Base-by-base conservation (phyloP, 2,113 vertebrate species). In the Corythornis vintsioides region DNA sequence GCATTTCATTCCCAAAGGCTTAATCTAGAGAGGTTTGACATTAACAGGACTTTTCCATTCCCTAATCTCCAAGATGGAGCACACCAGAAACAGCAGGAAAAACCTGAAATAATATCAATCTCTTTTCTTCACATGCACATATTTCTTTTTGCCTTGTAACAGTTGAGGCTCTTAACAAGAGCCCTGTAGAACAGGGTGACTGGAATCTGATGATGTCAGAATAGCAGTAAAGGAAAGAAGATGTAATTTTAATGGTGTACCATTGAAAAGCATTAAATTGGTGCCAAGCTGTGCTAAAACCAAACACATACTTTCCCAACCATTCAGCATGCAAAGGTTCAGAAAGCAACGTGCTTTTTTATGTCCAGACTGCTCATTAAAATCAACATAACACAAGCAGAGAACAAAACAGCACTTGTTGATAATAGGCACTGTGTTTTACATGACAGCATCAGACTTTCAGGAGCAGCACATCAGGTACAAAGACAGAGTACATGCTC, bases 141-240 rank as follows among this genome's bases (percentile, higher is more conserved):
- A 78, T 33, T 93, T 83, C 61, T 13, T 56, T 88, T 64, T 82
- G 89, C 70, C 47, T 91, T 70, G 48, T 52, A 33, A 4, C n/a
- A 94, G 57, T 11, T 7, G 3, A 83, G 55, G 76, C 91, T 90
- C 92, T 92, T 95, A 93, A 93, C 86, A 91, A 67, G 57, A 88
- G 40, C 52, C 16, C 70, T 65, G 72, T 42, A 70, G 77, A 94
- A 82, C 14, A 18, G 57, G 48, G 45, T 66, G 81, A 88, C 89
- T 84, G 76, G 76, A 90, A 94, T 75, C 29, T 61, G 47, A 83
- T 95, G 81, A 94, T 88, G 84, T 93, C 91, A 94, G 67, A 95
- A 81, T 13, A 71, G 35, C 66, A 94, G 52, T 95, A 94, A 84
- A 79, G 55, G 53, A 83, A 92, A 83, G 57, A 67, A 43, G 35